Conservation (phyloP, 2,888 invertebrate species). For the Diarsia rubi region DNA sequence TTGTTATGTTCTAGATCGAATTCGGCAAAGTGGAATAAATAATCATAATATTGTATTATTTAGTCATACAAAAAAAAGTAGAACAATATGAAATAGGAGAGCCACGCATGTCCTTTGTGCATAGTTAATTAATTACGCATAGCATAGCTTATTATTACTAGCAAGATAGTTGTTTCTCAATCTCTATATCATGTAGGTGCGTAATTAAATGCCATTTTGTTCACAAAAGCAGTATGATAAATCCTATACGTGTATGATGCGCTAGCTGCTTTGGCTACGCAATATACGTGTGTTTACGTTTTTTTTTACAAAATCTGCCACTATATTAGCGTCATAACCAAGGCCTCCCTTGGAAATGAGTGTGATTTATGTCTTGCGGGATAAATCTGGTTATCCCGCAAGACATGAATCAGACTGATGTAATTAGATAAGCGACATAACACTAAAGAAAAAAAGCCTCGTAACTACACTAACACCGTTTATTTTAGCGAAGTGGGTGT, state of each 20-base stretch:
- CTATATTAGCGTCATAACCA: constrained; percentile 66
- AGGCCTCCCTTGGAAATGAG: constrained; percentile 78
- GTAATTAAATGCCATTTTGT: constrained; percentile 26
- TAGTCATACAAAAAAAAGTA: constrained; percentile 23
- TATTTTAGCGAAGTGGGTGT: constrained; percentile 11
- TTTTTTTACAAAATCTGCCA: constrained; percentile 67
- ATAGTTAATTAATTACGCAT: constrained; percentile 7
- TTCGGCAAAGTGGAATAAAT: constrained; percentile 31
- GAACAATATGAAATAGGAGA: constrained; percentile 29
- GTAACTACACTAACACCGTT: constrained; percentile 12
- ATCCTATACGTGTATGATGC: constrained; percentile 10
- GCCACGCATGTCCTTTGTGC: constrained; percentile 55
- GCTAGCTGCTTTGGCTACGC: constrained; percentile 1
- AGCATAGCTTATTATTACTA: constrained; percentile 32
- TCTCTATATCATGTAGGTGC: neutral
- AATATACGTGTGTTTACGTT: constrained; percentile 45
- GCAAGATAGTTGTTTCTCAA: constrained; percentile 26
- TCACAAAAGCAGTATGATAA: constrained; percentile 28
- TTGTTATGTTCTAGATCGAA: constrained; percentile 36
- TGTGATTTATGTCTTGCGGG: too few relatives aligned
- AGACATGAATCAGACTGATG: constrained; percentile 70
- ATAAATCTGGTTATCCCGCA: constrained; percentile 69
- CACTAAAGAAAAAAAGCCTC: constrained; percentile 56
- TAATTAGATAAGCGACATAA: constrained; percentile 68
- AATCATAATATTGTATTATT: constrained; percentile 26